Conservation (phyloP, 2,113 vertebrate species). For the Laticauda laticaudata region DNA sequence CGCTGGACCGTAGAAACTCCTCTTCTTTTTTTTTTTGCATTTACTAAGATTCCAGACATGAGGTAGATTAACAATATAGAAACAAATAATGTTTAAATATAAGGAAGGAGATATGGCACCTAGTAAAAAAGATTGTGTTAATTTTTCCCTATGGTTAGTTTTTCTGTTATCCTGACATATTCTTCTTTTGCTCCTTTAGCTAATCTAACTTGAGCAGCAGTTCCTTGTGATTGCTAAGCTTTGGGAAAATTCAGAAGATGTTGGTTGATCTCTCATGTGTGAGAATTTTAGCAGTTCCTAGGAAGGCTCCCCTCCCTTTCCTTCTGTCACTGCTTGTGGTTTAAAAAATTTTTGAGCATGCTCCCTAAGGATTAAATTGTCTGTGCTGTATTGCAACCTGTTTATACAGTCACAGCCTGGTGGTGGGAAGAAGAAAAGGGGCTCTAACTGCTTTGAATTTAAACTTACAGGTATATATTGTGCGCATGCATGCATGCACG, state of each 20-base stretch:
- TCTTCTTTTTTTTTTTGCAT: neutral
- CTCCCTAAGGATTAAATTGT: neutral
- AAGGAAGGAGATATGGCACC: neutral
- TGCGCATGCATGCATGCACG: accelerated
- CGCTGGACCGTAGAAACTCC: neutral
- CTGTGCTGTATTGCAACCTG: neutral
- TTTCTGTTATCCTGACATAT: neutral
- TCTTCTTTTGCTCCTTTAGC: neutral
- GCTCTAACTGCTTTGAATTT: neutral
- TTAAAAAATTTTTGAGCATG: neutral
- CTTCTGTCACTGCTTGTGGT: neutral
- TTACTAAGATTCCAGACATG: neutral
- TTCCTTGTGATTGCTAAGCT: neutral
- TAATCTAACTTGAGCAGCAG: neutral
- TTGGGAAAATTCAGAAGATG: neutral
- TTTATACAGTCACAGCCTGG: neutral
- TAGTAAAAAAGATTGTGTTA: neutral
- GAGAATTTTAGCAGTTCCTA: neutral
- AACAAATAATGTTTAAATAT: neutral
- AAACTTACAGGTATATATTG: neutral
- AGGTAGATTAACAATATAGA: neutral
- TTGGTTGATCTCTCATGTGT: neutral
- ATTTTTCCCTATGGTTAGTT: neutral
- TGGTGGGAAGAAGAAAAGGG: neutral
- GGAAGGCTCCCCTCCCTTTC: neutral